Conservation (phyloP, 2,888 invertebrate genomes). For the Mythimna albipuncta region DNA sequence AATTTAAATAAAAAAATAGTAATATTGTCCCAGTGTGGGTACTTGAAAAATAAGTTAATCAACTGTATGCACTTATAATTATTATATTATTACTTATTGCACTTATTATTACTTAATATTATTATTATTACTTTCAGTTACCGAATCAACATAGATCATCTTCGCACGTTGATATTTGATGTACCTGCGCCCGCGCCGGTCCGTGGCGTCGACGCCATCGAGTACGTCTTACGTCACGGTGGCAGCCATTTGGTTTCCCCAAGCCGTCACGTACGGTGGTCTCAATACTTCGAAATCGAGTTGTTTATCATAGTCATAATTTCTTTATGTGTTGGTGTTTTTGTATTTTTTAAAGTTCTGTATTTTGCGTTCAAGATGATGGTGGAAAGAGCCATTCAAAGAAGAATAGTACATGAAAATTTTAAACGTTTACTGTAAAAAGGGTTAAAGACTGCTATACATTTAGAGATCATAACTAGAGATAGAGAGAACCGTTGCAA, state of each 20-base stretch:
- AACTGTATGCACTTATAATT: too few relatives aligned
- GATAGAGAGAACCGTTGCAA: too few relatives aligned
- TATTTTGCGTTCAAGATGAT: constrained; percentile 10
- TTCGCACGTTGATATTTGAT: constrained; percentile 31
- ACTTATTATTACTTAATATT: too few relatives aligned
- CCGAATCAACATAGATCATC: constrained; percentile 27
- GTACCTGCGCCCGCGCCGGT: constrained; percentile 29
- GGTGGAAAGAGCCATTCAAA: constrained; percentile 10
- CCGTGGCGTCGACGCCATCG: constrained; percentile 42
- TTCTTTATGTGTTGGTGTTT: not conserved
- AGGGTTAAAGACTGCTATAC: not conserved
- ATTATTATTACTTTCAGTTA: constrained; percentile 14
- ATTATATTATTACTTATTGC: too few relatives aligned
- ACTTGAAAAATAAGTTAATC: too few relatives aligned
- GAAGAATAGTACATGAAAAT: not conserved
- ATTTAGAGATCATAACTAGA: too few relatives aligned
- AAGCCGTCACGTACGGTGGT: constrained; percentile 14
- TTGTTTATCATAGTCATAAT: constrained; percentile 21
- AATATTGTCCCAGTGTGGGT: too few relatives aligned
- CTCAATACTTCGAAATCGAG: constrained; percentile 37
- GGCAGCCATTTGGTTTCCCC: constrained; percentile 38
- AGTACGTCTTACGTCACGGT: constrained; percentile 30
- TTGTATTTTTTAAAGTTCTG: constrained; percentile 30
- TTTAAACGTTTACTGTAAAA: constrained; percentile 29
- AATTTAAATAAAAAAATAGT: too few relatives aligned